These are phyloP conservation scores for Macrosiphum euphorbiae DNA, from an alignment of 2,888 invertebrate species.

Conservation along the genomic window DNA sequence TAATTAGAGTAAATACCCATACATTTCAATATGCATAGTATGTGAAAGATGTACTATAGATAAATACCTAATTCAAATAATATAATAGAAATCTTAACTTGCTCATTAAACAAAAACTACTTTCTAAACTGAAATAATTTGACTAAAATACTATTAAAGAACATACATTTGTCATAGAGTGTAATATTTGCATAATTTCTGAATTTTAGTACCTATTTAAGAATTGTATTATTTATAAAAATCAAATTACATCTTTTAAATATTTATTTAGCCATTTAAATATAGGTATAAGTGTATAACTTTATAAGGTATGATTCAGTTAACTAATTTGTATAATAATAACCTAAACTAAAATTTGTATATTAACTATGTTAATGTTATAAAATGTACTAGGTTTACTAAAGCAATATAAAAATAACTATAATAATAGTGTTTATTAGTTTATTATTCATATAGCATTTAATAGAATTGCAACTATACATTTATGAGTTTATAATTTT, in stretches of 20 bases:
- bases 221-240: not conserved
- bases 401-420: too few species aligned
- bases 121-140: slow-evolving; percentile 48
- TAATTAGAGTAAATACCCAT: too few species aligned
- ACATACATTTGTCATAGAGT: not conserved
- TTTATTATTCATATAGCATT: too few species aligned
- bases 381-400: too few species aligned
- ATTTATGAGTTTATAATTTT: too few species aligned
- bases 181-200: not conserved
- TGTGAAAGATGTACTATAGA: not conserved
- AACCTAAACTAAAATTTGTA: too few species aligned
- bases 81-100: slow-evolving; percentile 26
- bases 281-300: not conserved
- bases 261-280: not conserved
- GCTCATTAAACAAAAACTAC: slow-evolving; percentile 50
- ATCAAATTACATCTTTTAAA: not conserved
- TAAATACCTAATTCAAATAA: not conserved
- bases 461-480: too few species aligned
- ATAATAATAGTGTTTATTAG: too few species aligned
- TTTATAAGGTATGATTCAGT: not conserved
- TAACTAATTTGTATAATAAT: too few species aligned
- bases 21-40: not conserved
- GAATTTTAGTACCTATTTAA: not conserved
- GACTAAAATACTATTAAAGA: not conserved
- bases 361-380: too few species aligned